These are phyloP conservation scores for Vanessa cardui DNA, from an alignment of 2,888 invertebrate genomes.

Conservation along the genomic window DNA sequence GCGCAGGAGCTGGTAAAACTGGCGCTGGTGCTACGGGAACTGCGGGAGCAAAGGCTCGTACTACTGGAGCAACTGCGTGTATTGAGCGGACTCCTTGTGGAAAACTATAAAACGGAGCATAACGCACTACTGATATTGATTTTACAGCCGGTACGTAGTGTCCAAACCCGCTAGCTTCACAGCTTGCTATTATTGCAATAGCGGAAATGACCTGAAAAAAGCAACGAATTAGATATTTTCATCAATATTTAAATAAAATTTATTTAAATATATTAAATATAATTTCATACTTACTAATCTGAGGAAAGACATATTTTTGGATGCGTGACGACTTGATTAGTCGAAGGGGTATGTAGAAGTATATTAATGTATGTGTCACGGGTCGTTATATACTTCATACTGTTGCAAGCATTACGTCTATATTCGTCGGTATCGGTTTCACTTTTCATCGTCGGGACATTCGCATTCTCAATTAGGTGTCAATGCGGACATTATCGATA, in stretches of 20 bases:
- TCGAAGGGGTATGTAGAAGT: constrained; percentile 65
- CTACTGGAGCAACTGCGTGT: constrained; percentile 67
- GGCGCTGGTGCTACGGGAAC: constrained; percentile 49
- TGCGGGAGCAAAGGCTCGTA: constrained; percentile 48
- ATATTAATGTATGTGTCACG: constrained; percentile 68
- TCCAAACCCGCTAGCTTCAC: constrained; percentile 71
- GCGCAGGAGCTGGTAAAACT: constrained; percentile 48
- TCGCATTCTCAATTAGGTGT: constrained; percentile 71
- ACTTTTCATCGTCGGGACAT: constrained; percentile 79
- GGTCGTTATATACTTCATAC: constrained; percentile 79
- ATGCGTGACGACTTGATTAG: constrained; percentile 65
- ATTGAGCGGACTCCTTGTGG: constrained; percentile 69
- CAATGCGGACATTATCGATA: constrained; percentile 64
- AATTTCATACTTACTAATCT: constrained; percentile 67
- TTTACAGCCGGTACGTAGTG: constrained; percentile 63
- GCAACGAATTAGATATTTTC: background rate
- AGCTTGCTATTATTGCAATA: constrained; percentile 68
- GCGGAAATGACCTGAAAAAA: constrained; percentile 61
- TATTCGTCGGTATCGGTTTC: constrained; percentile 68
- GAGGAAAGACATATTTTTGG: constrained; percentile 59
- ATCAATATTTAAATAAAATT: background rate
- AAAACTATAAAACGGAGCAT: constrained; percentile 77
- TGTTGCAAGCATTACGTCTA: constrained; percentile 78
- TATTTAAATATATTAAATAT: background rate
- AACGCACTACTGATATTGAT: constrained; percentile 69